Percentiles rank a stretch among this genome's conserved stretches.
Conservation (phyloP, 2,113 vertebrate species). For the Pardalotus punctatus region DNA sequence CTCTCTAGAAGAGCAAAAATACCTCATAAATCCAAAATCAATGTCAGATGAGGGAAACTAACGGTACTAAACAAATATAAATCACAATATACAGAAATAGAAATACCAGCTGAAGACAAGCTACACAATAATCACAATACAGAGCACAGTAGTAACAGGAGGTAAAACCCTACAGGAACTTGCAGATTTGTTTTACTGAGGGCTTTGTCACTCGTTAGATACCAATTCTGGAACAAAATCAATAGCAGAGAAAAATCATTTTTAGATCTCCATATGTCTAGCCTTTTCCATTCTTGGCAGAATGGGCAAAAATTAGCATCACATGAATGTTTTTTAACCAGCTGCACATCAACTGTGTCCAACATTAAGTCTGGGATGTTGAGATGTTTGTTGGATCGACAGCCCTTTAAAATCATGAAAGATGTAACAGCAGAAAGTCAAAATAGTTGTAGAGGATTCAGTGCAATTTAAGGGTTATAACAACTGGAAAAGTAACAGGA, state of each 20-base stretch:
- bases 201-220: background rate
- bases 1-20: background rate
- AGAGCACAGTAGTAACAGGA: background rate
- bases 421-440: background rate
- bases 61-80: background rate
- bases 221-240: background rate
- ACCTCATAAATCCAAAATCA: background rate
- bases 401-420: conserved; percentile 33
- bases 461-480: background rate
- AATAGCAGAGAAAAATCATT: conserved; percentile 13
- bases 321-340: conserved; percentile 21
- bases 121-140: background rate
- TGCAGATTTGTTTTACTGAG: background rate
- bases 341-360: conserved; percentile 7
- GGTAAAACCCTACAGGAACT: background rate
- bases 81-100: background rate
- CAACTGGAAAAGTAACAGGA: background rate
- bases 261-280: conserved; percentile 44
- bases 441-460: background rate
- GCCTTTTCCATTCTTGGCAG: background rate
- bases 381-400: conserved; percentile 11
- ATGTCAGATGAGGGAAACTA: background rate
- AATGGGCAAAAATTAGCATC: background rate
- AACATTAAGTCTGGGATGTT: background rate
- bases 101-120: background rate